Percentiles rank a stretch among this genome's conserved stretches.
phyloP scores from a whole-genome alignment of 2,888 invertebrate genomes.

The Coecobrya sp. region DNA sequence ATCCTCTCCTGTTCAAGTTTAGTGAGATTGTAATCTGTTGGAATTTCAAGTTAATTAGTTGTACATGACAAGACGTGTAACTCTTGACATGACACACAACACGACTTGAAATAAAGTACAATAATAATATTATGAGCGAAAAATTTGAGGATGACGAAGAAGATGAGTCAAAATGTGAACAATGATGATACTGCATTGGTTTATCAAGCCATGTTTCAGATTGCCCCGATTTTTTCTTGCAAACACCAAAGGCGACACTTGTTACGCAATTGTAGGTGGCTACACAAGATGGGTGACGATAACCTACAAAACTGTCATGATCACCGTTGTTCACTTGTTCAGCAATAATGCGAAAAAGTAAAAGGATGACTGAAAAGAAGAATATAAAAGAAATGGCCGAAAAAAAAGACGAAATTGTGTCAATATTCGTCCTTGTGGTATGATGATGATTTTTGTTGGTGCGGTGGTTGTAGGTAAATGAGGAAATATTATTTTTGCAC shows the following conservation, averaged over 20 bases:
- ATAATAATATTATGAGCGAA: too few species aligned
- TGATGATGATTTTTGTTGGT: background rate
- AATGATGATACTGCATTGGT: background rate
- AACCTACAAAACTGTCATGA: constrained; percentile 46
- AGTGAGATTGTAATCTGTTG: constrained; percentile 2
- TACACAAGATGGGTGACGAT: too few species aligned
- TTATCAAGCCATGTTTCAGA: background rate
- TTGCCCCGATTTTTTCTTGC: background rate
- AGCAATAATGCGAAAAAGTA: too few species aligned
- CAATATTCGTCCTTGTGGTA: constrained; percentile 46
- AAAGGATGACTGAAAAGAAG: background rate
- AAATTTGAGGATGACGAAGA: too few species aligned
- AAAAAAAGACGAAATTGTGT: constrained; percentile 47
- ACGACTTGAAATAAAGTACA: background rate
- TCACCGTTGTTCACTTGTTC: background rate
- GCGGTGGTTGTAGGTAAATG: background rate
- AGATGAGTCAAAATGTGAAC: too few species aligned
- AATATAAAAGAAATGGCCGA: background rate
- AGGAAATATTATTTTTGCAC: constrained; percentile 8
- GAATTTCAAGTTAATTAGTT: constrained; percentile 37
- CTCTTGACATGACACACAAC: background rate
- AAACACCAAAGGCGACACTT: too few species aligned
- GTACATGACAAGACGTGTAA: background rate
- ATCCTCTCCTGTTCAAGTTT: background rate
- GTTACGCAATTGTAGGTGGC: too few species aligned